phyloP scores from a whole-genome alignment of 2,113 vertebrate species.

The Apodemus speciosus region DNA sequence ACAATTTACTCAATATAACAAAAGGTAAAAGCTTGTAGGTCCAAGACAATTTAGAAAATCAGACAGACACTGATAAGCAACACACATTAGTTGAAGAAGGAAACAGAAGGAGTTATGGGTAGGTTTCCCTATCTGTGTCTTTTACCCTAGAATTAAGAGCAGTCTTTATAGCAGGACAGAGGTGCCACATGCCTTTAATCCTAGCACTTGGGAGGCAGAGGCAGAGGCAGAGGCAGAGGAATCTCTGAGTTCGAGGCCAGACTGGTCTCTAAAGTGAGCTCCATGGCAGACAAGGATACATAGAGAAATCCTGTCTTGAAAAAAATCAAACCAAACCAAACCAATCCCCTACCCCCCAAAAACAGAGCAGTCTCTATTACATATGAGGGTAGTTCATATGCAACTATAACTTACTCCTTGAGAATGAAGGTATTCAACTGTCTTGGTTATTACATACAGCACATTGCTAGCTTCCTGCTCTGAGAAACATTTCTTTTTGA shows the following conservation, averaged over 20 bases:
- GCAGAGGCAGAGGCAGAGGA: too few species aligned
- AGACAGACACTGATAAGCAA: neutral
- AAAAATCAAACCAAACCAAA: too few species aligned
- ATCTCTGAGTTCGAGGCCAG: too few species aligned
- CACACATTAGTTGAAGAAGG: neutral
- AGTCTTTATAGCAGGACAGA: neutral
- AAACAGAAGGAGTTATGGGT: neutral
- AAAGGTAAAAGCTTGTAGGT: slow-evolving; percentile 26
- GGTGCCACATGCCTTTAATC: too few species aligned
- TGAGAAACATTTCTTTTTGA: slow-evolving; percentile 96
- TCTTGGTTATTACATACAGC: slow-evolving; percentile 95
- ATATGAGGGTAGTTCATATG: neutral
- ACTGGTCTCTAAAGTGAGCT: too few species aligned
- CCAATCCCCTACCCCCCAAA: too few species aligned
- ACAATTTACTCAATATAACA: neutral
- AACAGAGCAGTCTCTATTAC: neutral
- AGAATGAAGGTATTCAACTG: slow-evolving; percentile 97
- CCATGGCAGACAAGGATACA: too few species aligned
- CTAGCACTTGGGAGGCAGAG: too few species aligned
- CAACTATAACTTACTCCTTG: slow-evolving; percentile 91
- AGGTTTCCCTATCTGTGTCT: neutral
- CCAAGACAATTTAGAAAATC: neutral
- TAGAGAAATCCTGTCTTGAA: too few species aligned
- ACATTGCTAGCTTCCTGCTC: slow-evolving; percentile 96
- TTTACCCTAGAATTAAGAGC: neutral